Base-by-base conservation (phyloP, 2,797 vertebrate species). In the Hirundo rustica region DNA sequence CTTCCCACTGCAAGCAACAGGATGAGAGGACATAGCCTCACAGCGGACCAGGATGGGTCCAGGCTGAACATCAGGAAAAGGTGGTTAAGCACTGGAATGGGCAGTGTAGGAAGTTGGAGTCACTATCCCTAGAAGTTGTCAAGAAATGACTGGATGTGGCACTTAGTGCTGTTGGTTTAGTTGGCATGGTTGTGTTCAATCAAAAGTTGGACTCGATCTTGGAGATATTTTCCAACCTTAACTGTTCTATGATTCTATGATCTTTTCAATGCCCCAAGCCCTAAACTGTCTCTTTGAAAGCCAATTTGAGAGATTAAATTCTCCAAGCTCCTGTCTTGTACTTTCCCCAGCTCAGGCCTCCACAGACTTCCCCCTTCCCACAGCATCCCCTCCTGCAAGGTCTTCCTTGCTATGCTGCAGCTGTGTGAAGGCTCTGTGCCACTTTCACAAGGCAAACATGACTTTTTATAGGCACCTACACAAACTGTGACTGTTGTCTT, bases 161-260 rank as follows among this genome's bases (percentile, higher is more conserved):
- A 13, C 30, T 53, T 27, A 10, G 29, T 47, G 10, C 30, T 45
- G 22, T 15, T 15, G 11, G 12, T 47, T 71, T 60, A 53, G 29
- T 44, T 44, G 64, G 11, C 50, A 53, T 8, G 9, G 26, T 65
- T 0, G 0, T 71, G 21, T 34, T 89, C 9, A 14, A 0, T 64
- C 17, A 47, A 53, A 53, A 6, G 4, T 9, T 30, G 51, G 25
- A 65, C 38, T 77, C 0, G 0, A 1, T 25, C n/a, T 30, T 53
- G n/a, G 30, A 89, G 18, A 32, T 36, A 21, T 66, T 60, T 65
- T 77, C 40, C 66, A 72, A 0, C 9, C 11, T 40, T 53, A 32
- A 32, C 27, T 22, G 15, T 27, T 65, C 51, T 65, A 3, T 26
- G 44, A 51, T 38, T 58, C 72, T 51, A 10, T 17, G 15, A 47